Evolutionary conservation across 1,140 invertebrate genomes (phyloP).

Genomic region (Teleopsis dalmanni): DNA sequence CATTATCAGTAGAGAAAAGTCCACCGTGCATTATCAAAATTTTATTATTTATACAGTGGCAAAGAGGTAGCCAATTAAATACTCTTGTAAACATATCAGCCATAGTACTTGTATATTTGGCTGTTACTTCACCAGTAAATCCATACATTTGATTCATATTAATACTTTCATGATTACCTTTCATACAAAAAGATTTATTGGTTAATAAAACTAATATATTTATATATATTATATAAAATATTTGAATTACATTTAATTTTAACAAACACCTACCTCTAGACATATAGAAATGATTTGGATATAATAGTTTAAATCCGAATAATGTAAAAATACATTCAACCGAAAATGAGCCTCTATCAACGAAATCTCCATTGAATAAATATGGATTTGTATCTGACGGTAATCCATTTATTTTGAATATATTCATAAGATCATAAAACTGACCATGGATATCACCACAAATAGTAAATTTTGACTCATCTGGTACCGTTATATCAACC

Average conservation of each 20-base stretch:
- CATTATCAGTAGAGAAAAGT: conserved; percentile 80
- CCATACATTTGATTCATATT: conserved; percentile 99
- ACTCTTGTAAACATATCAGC: conserved; percentile 96
- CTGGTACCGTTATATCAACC: conserved; percentile 81
- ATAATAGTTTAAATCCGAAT: conserved; percentile 95
- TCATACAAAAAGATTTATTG: conserved; percentile 18
- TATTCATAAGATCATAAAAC: conserved; percentile 97
- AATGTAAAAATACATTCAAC: conserved; percentile 98
- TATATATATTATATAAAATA: not conserved
- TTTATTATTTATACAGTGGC: conserved; percentile 88
- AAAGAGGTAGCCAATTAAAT: conserved; percentile 94
- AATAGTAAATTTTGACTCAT: conserved; percentile 92
- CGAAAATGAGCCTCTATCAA: conserved; percentile 97
- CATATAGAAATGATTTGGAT: conserved; percentile 97
- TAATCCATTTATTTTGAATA: conserved; percentile 93
- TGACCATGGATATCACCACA: conserved; percentile 99
- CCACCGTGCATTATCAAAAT: conserved; percentile 95
- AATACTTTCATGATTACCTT: conserved; percentile 95
- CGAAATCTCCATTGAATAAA: conserved; percentile 71
- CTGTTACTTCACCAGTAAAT: conserved; percentile 95
- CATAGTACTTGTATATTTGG: conserved; percentile 92
- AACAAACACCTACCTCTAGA: conserved; percentile 68
- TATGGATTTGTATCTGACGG: conserved; percentile 95
- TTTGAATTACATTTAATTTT: not conserved
- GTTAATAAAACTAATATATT: not conserved